Percentiles rank a stretch among this genome's conserved stretches.
These are phyloP conservation scores for Propithecus deckenii DNA, from an alignment of 2,797 vertebrate species.

Conservation along the genomic window DNA sequence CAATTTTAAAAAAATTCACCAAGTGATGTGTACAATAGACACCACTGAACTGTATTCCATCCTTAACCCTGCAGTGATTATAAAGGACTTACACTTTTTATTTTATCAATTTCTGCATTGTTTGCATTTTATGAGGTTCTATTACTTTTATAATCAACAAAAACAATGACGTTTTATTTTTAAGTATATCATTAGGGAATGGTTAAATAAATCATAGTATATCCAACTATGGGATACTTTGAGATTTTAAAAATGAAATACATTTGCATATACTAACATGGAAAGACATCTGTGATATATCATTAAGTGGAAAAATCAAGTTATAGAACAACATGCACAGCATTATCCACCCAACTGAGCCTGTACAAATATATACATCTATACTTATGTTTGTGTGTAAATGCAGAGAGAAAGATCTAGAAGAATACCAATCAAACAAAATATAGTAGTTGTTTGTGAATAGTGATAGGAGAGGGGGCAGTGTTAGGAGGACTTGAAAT, in stretches of 20 bases:
- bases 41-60: background rate
- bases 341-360: background rate
- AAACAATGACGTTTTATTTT: background rate
- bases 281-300: background rate
- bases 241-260: background rate
- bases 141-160: background rate
- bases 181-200: background rate
- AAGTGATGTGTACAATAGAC: background rate
- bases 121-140: background rate
- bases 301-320: background rate
- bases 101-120: background rate
- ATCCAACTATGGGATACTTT: background rate
- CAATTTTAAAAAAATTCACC: background rate
- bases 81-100: background rate
- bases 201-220: background rate
- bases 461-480: background rate
- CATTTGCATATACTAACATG: background rate
- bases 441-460: background rate
- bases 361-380: background rate
- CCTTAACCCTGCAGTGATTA: background rate
- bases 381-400: background rate
- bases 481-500: background rate
- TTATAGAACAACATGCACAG: background rate
- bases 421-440: background rate
- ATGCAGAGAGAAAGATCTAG: background rate